These are phyloP conservation scores for Telenomus remus DNA, from an alignment of 1,140 invertebrate species.

Conservation along the genomic window DNA sequence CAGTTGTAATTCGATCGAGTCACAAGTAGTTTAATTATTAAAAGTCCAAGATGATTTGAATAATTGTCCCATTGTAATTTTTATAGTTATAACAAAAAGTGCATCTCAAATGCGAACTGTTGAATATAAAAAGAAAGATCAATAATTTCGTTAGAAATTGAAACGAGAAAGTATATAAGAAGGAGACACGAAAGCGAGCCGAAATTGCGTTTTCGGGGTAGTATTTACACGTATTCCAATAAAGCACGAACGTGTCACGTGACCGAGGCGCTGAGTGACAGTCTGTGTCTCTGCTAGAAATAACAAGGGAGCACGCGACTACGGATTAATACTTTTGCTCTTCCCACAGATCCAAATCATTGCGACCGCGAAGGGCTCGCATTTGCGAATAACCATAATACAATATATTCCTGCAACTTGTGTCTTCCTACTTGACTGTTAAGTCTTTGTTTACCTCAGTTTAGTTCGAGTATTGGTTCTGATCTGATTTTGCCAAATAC, in stretches of 20 bases:
- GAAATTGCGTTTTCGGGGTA: neutral
- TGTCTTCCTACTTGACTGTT: slow-evolving; percentile 55
- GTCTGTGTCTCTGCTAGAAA: slow-evolving; percentile 69
- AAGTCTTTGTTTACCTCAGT: neutral
- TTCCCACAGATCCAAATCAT: slow-evolving; percentile 55
- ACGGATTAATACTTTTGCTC: slow-evolving; percentile 68
- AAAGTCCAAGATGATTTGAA: too few species aligned
- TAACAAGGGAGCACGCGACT: slow-evolving; percentile 68
- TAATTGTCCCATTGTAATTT: neutral
- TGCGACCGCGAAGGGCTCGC: slow-evolving; percentile 46
- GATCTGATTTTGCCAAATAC: too few species aligned
- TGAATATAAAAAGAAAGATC: too few species aligned
- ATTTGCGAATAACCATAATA: slow-evolving; percentile 56
- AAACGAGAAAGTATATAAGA: too few species aligned
- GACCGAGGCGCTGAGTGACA: slow-evolving; percentile 60
- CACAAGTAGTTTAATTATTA: too few species aligned
- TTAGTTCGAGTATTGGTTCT: slow-evolving; percentile 23
- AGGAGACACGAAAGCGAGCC: too few species aligned
- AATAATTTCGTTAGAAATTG: too few species aligned
- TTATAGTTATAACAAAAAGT: neutral
- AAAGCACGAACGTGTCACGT: slow-evolving; percentile 71
- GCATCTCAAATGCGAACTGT: too few species aligned
- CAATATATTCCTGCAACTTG: slow-evolving; percentile 56
- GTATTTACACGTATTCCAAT: slow-evolving; percentile 74
- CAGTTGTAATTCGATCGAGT: too few species aligned